Conservation (phyloP, 2,797 vertebrate species). For the Spondyliosoma cantharus region DNA sequence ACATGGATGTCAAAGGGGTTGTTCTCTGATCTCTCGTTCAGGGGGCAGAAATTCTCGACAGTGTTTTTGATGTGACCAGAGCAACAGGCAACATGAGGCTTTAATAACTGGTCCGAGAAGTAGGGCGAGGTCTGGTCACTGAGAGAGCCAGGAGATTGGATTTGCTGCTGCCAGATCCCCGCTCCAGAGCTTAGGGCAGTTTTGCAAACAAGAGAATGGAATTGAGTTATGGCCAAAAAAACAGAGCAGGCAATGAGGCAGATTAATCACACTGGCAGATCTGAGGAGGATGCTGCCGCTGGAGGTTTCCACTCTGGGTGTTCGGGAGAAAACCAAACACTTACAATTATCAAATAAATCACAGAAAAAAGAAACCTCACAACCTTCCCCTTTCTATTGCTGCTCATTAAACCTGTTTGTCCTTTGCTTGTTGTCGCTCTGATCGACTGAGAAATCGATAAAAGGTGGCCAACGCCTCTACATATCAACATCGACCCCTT, state of each 20-base stretch:
- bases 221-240: constrained; percentile 73
- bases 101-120: constrained; percentile 46
- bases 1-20: neutral
- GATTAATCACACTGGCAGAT: constrained; percentile 65
- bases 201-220: constrained; percentile 66
- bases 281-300: constrained; percentile 27
- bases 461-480: constrained; percentile 4
- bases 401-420: constrained; percentile 26
- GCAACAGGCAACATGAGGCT: constrained; percentile 40
- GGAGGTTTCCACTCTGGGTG: constrained; percentile 25
- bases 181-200: constrained; percentile 61
- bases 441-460: constrained; percentile 40
- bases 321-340: constrained; percentile 4
- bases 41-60: constrained; percentile 20
- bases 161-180: constrained; percentile 72
- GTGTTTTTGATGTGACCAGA: constrained; percentile 17
- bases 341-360: constrained; percentile 23
- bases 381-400: neutral
- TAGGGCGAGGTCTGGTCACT: constrained; percentile 59
- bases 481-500: constrained; percentile 45
- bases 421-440: constrained; percentile 22
- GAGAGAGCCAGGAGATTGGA: constrained; percentile 55
- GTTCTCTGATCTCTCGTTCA: constrained; percentile 8
- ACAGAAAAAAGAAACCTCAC: neutral
- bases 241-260: constrained; percentile 57